Percentiles rank a stretch among this genome's conserved stretches.
phyloP scores from a whole-genome alignment of 2,888 invertebrate species.

The Phoenoteleia sp. region DNA sequence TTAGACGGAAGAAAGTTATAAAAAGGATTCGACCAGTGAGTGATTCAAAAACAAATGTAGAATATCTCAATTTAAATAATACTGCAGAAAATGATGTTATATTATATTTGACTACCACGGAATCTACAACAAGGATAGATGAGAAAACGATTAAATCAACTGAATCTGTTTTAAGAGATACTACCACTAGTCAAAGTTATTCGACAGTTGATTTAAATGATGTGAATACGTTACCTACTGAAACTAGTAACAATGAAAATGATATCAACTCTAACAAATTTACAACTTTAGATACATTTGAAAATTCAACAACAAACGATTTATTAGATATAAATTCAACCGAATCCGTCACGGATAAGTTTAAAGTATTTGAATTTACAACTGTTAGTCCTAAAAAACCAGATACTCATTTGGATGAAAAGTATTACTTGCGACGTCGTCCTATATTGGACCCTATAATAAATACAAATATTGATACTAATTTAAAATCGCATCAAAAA shows the following conservation, averaged over 20 bases:
- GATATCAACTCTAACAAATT: conserved; percentile 21
- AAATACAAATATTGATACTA: background rate
- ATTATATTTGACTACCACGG: background rate
- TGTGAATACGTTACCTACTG: background rate
- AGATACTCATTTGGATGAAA: conserved; percentile 75
- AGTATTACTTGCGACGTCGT: conserved; percentile 79
- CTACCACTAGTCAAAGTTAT: background rate
- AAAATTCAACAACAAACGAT: conserved; percentile 30
- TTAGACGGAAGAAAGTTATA: conserved; percentile 80
- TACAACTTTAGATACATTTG: conserved; percentile 34
- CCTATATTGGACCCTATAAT: conserved; percentile 64
- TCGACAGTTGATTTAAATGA: background rate
- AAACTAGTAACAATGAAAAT: conserved; percentile 28
- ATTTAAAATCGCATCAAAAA: conserved; percentile 46
- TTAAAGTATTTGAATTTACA: background rate
- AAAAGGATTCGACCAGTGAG: conserved; percentile 78
- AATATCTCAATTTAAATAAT: conserved; percentile 26
- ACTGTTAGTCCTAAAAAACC: conserved; percentile 12
- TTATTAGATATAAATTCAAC: conserved; percentile 18
- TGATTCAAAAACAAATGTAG: conserved; percentile 26
- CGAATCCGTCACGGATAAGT: background rate
- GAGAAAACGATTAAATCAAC: background rate
- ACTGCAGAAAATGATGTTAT: conserved; percentile 30
- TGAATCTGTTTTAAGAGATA: background rate
- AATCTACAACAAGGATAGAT: background rate